phyloP scores from a whole-genome alignment of 2,888 invertebrate species.

The Ctenicera cuprea region DNA sequence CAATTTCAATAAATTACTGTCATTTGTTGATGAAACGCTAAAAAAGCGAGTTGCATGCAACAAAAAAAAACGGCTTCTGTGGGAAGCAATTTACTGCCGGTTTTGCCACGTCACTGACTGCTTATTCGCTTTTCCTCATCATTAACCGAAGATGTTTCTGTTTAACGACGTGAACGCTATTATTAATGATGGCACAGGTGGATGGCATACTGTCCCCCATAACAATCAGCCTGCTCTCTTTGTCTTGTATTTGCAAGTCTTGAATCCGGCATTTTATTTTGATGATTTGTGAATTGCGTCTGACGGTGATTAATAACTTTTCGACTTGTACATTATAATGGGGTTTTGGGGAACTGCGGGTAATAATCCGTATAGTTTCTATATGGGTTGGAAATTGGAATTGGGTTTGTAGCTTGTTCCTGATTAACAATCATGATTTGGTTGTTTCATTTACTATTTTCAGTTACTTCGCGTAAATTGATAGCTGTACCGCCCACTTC shows the following conservation, averaged over 20 bases:
- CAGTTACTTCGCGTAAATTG: no score
- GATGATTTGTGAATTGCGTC: conserved; percentile 26
- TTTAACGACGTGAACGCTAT: conserved; percentile 34
- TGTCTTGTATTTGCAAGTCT: conserved; percentile 29
- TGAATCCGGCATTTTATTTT: conserved; percentile 18
- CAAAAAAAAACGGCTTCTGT: conserved; percentile 21
- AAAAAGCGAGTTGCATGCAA: conserved; percentile 19
- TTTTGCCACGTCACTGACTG: conserved; percentile 23
- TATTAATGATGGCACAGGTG: conserved; percentile 41
- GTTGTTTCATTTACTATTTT: no score
- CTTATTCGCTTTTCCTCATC: conserved; percentile 24
- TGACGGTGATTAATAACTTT: conserved; percentile 29
- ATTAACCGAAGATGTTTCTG: conserved; percentile 24
- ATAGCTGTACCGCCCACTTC: no score
- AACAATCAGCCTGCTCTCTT: conserved; percentile 24
- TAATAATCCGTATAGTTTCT: conserved; percentile 4
- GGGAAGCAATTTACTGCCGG: conserved; percentile 25
- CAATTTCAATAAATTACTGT: conserved; percentile 30
- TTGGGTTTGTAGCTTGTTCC: background rate
- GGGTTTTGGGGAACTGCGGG: conserved; percentile 13
- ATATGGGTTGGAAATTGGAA: background rate
- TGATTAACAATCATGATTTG: no score
- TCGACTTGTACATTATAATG: conserved; percentile 23
- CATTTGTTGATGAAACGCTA: conserved; percentile 24
- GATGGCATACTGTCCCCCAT: conserved; percentile 25